Conservation (phyloP, 2,113 vertebrate genomes). For the Papio anubis region DNA sequence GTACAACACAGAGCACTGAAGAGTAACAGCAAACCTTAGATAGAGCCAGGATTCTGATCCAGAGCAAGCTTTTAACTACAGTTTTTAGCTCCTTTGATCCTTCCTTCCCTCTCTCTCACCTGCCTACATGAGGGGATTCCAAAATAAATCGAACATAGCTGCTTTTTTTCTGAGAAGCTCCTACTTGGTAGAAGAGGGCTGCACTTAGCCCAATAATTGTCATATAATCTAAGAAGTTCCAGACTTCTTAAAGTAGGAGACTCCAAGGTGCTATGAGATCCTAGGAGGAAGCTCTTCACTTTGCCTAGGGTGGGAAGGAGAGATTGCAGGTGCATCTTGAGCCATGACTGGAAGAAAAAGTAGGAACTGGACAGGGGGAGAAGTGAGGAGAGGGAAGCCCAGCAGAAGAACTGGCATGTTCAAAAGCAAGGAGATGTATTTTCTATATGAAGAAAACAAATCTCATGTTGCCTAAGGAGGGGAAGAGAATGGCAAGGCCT, state of each 20-base stretch:
- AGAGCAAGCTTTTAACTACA: too few relatives aligned
- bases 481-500: too few relatives aligned
- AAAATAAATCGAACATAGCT: background rate
- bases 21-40: background rate
- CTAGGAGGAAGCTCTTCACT: background rate
- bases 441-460: background rate
- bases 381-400: too few relatives aligned
- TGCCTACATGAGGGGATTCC: background rate
- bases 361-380: background rate
- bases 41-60: background rate
- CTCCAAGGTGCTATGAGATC: background rate
- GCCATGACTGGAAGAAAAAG: background rate
- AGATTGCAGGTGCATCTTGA: background rate
- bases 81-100: background rate
- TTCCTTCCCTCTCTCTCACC: background rate
- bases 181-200: background rate
- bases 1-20: background rate
- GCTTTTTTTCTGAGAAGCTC: background rate
- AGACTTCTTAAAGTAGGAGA: background rate
- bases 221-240: background rate
- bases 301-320: background rate
- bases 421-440: background rate
- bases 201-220: background rate
- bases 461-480: background rate
- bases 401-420: background rate